Evolutionary conservation across 2,888 invertebrate species (phyloP).

Genomic region (Phragmatobia fuliginosa): DNA sequence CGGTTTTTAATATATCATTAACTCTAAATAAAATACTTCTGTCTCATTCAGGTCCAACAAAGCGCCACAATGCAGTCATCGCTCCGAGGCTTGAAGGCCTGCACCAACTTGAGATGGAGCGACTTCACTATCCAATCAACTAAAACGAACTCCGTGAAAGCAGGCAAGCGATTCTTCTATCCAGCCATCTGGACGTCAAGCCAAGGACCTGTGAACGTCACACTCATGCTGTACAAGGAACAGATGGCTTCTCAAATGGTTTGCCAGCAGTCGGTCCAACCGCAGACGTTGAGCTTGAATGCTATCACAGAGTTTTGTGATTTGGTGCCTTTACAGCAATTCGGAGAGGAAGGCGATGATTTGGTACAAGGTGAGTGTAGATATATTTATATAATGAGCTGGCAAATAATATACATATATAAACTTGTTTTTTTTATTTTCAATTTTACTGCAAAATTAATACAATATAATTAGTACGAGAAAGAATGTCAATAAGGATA

Average conservation of each 20-base stretch:
- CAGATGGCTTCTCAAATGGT: slow-evolving; percentile 88
- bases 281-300: slow-evolving; percentile 89
- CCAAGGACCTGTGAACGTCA: slow-evolving; percentile 89
- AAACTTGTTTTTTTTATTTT: too few relatives aligned
- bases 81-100: slow-evolving; percentile 90
- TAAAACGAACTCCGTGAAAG: slow-evolving; percentile 81
- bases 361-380: slow-evolving; percentile 88
- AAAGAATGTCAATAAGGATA: too few relatives aligned
- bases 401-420: not conserved
- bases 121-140: slow-evolving; percentile 89
- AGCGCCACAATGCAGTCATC: slow-evolving; percentile 89
- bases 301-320: slow-evolving; percentile 94
- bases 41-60: slow-evolving; percentile 86
- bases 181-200: slow-evolving; percentile 90
- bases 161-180: slow-evolving; percentile 91
- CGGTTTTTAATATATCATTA: not conserved
- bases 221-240: slow-evolving; percentile 88
- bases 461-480: too few relatives aligned
- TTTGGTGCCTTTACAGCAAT: slow-evolving; percentile 90
- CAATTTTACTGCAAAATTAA: too few relatives aligned
- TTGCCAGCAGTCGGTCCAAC: slow-evolving; percentile 87
- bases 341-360: slow-evolving; percentile 88
- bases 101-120: slow-evolving; percentile 90
- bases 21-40: not conserved
- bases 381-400: not conserved